Evolutionary conservation across 1,140 invertebrate species (phyloP).

Genomic region (Subanguina moxae): DNA sequence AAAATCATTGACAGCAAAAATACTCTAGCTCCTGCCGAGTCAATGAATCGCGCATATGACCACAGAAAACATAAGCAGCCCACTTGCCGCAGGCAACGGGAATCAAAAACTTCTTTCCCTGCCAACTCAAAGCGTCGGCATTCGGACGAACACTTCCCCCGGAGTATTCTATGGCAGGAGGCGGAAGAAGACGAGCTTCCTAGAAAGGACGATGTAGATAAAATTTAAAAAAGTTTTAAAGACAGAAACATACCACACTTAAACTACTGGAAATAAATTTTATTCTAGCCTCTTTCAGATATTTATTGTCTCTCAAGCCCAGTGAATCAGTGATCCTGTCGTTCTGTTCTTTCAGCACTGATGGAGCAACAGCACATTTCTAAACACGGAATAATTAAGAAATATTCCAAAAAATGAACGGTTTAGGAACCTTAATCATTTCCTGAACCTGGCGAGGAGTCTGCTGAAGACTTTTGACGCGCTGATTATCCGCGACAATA

Average conservation of each 20-base stretch:
- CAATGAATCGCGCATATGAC: neutral
- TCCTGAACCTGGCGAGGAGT: constrained; percentile 11
- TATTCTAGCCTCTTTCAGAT: neutral
- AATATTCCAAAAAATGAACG: neutral
- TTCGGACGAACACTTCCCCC: neutral
- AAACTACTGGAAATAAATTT: neutral
- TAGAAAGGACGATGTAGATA: neutral
- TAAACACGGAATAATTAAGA: neutral
- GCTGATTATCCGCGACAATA: constrained; percentile 11
- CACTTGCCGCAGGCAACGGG: neutral
- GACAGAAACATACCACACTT: neutral
- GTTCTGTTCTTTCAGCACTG: constrained; percentile 4
- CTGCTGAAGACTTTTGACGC: constrained; percentile 3
- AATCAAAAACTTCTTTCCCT: neutral
- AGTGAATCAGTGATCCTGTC: constrained; percentile 1
- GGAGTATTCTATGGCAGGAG: constrained; percentile 2
- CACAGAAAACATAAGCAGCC: constrained; percentile 1
- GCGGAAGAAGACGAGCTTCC: neutral
- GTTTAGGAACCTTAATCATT: constrained; percentile 15
- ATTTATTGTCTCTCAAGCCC: neutral
- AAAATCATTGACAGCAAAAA: neutral
- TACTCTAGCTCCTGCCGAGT: neutral
- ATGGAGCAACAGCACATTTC: constrained; percentile 12
- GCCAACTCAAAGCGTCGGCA: constrained; percentile 1
- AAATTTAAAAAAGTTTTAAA: neutral